phyloP scores from a whole-genome alignment of 2,888 invertebrate species.

The Pyralis farinalis region DNA sequence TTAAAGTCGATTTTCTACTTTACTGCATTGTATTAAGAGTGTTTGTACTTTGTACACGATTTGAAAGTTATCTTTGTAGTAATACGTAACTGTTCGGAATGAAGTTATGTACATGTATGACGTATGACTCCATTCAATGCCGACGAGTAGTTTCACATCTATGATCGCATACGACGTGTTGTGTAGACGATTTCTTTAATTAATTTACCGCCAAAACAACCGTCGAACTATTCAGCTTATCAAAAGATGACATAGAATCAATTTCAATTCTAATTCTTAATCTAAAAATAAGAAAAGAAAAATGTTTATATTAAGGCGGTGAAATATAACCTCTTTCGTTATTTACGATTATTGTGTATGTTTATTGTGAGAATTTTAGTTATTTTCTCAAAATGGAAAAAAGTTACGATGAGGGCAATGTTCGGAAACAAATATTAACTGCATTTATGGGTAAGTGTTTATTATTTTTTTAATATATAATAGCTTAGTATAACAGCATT shows the following conservation, averaged over 20 bases:
- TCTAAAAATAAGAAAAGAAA: background rate
- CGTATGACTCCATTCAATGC: conserved; percentile 6
- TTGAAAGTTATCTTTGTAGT: conserved; percentile 3
- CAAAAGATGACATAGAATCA: conserved; percentile 17
- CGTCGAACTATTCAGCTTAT: background rate
- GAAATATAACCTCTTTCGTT: conserved; percentile 23
- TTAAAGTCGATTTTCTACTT: conserved; percentile 4
- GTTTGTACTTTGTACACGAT: background rate
- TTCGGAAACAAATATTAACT: conserved; percentile 47
- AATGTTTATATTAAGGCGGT: background rate
- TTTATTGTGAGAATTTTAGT: background rate
- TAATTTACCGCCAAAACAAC: background rate
- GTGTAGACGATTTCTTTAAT: background rate
- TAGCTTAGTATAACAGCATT: no score
- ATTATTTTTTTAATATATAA: conserved; percentile 8
- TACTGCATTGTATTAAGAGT: conserved; percentile 7
- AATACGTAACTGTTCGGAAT: conserved; percentile 28
- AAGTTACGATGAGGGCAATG: conserved; percentile 26
- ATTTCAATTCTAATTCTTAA: conserved; percentile 2
- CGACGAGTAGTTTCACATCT: conserved; percentile 8
- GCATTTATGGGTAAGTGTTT: conserved; percentile 49
- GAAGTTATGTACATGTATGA: conserved; percentile 17
- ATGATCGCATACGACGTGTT: background rate
- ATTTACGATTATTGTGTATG: conserved; percentile 13
- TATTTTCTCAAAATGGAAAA: conserved; percentile 32